phyloP scores from a whole-genome alignment of 2,888 invertebrate genomes.

The Perdita meconis region DNA sequence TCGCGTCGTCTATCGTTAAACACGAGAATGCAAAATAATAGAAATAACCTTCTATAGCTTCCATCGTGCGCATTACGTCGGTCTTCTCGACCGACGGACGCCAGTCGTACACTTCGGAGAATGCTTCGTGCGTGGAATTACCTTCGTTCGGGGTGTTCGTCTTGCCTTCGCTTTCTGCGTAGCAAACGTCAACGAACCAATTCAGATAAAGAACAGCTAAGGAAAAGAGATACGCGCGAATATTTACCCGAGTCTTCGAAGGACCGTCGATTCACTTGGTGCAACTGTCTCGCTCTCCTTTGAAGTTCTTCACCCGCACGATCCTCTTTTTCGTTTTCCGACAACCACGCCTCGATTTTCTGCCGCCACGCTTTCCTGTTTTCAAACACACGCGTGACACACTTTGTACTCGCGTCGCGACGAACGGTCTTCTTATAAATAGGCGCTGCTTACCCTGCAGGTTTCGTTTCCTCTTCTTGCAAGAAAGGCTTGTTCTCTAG shows the following conservation, averaged over 20 bases:
- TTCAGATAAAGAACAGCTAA: not conserved
- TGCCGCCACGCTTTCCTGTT: conserved; percentile 92
- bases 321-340: conserved; percentile 93
- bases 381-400: too few relatives aligned
- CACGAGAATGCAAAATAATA: conserved; percentile 5
- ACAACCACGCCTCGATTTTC: conserved; percentile 96
- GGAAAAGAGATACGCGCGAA: not conserved
- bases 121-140: conserved; percentile 85
- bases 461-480: conserved; percentile 86
- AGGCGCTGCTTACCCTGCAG: conserved; percentile 84
- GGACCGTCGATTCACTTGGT: conserved; percentile 90
- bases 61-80: conserved; percentile 93
- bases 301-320: conserved; percentile 89
- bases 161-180: conserved; percentile 91
- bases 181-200: conserved; percentile 12
- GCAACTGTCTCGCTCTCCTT: conserved; percentile 88
- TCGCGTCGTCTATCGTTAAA: too few relatives aligned
- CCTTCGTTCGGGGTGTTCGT: conserved; percentile 92
- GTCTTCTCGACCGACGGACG: conserved; percentile 92
- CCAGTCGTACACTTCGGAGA: conserved; percentile 91
- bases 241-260: conserved; percentile 92
- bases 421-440: not conserved
- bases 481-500: conserved; percentile 86
- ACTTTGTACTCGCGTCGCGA: too few relatives aligned
- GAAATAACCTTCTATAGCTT: conserved; percentile 91